These are phyloP conservation scores for Allolobophora icterica DNA, from an alignment of 2,888 invertebrate species.

Conservation along the genomic window DNA sequence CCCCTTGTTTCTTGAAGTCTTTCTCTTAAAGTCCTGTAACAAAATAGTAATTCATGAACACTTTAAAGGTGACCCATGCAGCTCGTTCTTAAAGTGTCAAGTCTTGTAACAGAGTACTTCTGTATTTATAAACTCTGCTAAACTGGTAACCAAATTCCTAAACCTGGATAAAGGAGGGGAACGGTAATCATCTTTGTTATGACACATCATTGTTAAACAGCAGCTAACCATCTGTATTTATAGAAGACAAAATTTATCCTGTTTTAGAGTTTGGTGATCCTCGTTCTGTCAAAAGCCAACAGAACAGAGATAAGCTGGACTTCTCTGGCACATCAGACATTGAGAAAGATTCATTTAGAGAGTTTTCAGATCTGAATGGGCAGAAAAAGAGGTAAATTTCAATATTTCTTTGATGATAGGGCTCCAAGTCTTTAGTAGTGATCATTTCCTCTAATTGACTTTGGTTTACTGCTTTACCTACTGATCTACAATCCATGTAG, in stretches of 20 bases:
- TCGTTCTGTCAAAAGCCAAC: neutral
- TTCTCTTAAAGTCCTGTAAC: no score
- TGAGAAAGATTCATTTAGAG: neutral
- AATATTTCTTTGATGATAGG: no score
- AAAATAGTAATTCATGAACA: no score
- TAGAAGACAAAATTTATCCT: neutral
- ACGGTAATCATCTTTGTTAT: neutral
- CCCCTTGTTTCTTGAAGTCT: no score
- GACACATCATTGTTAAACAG: no score
- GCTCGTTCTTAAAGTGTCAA: no score
- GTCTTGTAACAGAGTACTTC: neutral
- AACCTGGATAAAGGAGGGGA: neutral
- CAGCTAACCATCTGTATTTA: no score
- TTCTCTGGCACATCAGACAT: conserved; percentile 4
- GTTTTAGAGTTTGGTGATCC: neutral
- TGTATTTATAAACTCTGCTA: neutral
- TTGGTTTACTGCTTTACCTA: no score
- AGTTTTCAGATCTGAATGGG: neutral
- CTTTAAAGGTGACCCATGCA: no score
- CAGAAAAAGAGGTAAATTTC: neutral
- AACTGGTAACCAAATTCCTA: no score
- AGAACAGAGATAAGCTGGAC: neutral
- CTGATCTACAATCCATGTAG: no score
- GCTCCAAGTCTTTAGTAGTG: neutral
- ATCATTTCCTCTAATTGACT: neutral